Evolutionary conservation across 2,113 vertebrate species (phyloP), one percentile per base, ranked within the genome.

Genomic region (Sapayoa aenigma): DNA sequence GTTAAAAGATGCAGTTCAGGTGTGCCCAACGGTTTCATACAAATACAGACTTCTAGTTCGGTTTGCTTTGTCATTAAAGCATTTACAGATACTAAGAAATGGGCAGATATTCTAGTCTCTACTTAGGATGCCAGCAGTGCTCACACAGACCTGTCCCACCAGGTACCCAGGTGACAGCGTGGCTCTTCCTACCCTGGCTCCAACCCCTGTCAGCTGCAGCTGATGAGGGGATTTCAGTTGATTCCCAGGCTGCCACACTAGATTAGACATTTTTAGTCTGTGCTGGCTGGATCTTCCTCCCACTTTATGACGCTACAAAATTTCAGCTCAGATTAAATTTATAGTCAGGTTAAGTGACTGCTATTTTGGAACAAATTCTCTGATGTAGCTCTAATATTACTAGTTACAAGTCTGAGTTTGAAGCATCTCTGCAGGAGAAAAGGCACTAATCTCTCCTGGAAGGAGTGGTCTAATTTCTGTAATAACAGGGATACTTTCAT

Each of bases 181-280:
- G 58, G 25, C 25, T 73, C 37, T 69, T 24, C n/a, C 35, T 47
- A 2, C 12, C 11, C 21, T 14, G 37, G n/a, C 46, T 73, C 53
- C 7, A 33, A 28, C 12, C 19, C 2, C 23, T 42, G 37, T 28
- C 44, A 39, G 31, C 68, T 91, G 46, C 68, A 87, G 59, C 17
- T 0, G 2, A 25, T 8, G 21, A 33, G 14, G 31, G 31, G 18
- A 9, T 65, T 82, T 81, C 2, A 1, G 7, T 1, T 30, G 17
- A 52, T 31, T 74, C 53, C 24, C 15, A 24, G 66, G 49, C 25
- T 49, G 8, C 44, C 52, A 42, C 60, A 12, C 16, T 19, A 21
- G 15, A 33, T 4, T 24, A 33, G 12, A 28, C 3, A 1, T 18
- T 84, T 94, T 88, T 14, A 67, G 8, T 46, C 53, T 82, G 21